Evolutionary conservation across 2,888 invertebrate species (phyloP).

Genomic region (Elgonia sp.): DNA sequence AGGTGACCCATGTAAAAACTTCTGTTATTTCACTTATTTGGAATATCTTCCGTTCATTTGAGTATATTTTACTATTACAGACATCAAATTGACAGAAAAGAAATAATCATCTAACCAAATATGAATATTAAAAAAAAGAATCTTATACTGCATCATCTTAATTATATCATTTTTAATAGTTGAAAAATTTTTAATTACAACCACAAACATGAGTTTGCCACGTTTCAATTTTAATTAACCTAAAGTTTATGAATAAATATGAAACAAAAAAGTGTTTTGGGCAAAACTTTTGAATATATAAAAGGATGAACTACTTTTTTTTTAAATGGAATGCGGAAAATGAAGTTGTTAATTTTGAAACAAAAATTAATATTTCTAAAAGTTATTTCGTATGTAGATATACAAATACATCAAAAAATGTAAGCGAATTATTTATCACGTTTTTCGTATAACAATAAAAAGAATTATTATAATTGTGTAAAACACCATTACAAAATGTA

Average conservation of each 20-base stretch:
- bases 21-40: slow-evolving; percentile 37
- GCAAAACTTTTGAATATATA: background rate
- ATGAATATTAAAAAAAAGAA: background rate
- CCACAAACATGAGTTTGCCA: too few species aligned
- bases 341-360: background rate
- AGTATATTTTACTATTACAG: background rate
- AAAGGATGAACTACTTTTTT: slow-evolving; percentile 17
- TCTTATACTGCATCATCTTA: background rate
- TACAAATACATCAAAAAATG: background rate
- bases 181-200: too few species aligned
- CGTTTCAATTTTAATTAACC: too few species aligned
- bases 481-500: too few species aligned
- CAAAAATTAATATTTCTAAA: slow-evolving; percentile 26
- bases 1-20: slow-evolving; percentile 54
- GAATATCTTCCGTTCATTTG: slow-evolving; percentile 14
- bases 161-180: background rate
- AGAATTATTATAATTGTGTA: background rate
- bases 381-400: slow-evolving; percentile 7
- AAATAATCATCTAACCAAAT: background rate
- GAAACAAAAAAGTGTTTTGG: background rate
- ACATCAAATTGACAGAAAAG: background rate
- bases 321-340: background rate
- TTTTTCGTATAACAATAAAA: background rate
- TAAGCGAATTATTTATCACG: background rate
- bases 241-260: too few species aligned